Evolutionary conservation across 2,113 vertebrate genomes (phyloP), one percentile per base, ranked within the genome.

Genomic region (Gadus macrocephalus): DNA sequence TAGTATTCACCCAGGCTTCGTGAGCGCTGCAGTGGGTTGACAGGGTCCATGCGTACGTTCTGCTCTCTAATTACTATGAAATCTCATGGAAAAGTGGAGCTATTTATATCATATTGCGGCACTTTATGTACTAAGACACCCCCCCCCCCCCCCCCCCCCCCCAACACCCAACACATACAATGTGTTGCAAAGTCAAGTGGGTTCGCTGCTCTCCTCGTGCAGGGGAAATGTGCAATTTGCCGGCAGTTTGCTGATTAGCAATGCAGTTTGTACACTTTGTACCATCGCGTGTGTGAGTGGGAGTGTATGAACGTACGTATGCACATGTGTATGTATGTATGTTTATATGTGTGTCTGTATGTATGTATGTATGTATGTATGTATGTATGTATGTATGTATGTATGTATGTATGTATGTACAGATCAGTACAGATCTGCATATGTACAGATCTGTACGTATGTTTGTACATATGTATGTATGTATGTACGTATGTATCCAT

Each of bases 1-100:
- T 91, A 89, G 88, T 91, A 88, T 89, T 88, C 88, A 86, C 83
- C 86, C 85, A 87, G 88, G 89, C 85, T 90, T 81, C 88, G 77
- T 90, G 87, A 85, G 83, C 88, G 86, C 86, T 77, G 79, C 88
- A 89, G 90, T 88, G 87, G 87, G 87, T 90, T 89, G 85, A 91
- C 67, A 80, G 81, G 83, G 88, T 90, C 85, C 84, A 85, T 85
- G 84, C 81, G 83, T 17, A 12, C 60, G n/a, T 89, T 83, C 78
- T 83, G 85, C 84, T 87, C 77, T 86, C 73, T 90, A 89, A 89
- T 89, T 90, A 89, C 83, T 84, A 87, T 89, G 82, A 88, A 83
- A 89, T 87, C 85, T 89, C 78, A 83, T 84, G 82, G 82, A 83
- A 88, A 86, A 83, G 75, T 85, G 79, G 78, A 76, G 78, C 84